Evolutionary conservation across 2,797 vertebrate genomes (phyloP), one percentile per base, ranked within the genome.

Genomic region (Pseudomugil gertrudae): DNA sequence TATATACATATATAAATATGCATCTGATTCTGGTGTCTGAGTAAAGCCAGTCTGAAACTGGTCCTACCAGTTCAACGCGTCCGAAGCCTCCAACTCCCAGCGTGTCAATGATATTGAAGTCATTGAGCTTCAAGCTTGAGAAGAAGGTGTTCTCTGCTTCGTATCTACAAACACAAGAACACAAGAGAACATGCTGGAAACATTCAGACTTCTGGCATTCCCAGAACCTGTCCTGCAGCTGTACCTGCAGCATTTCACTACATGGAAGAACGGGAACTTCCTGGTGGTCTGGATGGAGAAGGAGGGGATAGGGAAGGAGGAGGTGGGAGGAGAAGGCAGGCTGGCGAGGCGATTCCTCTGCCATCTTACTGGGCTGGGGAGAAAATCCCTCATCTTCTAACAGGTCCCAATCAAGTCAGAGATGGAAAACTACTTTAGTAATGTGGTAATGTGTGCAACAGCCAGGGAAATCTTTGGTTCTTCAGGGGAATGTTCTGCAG

Each of bases 21-120:
- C 33, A 35, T 35, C 33, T 35, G 33, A 2, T 35, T 35, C 33
- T 35, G 2, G 10, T 35, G 10, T 35, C 10, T 35, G 33, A 35
- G 13, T 35, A 13, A 35, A 35, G 4, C 33, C 33, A 13, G 32
- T 32, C 32, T 1, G 32, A 9, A 32, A 6, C 4, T 6, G 32
- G 7, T 56, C 52, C 1, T 82, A 98, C 96, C 96, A 98, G 94
- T 69, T 97, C 95, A 3, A 98, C 96, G 69, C 96, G 92, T 56
- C 96, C 96, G 4, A 97, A 98, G 59, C 96, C 96, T 76, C 96
- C 96, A 0, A 97, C 96, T 74, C 96, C 96, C 17, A 98, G 93
- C 1, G 96, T 98, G 88, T 96, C 96, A 2, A 98, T 95, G 92
- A 96, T 98, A 92, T 98, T 97, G 92, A 99, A 99, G 86, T 99